phyloP scores from a whole-genome alignment of 2,797 vertebrate species.

The Sebastes itinus region DNA sequence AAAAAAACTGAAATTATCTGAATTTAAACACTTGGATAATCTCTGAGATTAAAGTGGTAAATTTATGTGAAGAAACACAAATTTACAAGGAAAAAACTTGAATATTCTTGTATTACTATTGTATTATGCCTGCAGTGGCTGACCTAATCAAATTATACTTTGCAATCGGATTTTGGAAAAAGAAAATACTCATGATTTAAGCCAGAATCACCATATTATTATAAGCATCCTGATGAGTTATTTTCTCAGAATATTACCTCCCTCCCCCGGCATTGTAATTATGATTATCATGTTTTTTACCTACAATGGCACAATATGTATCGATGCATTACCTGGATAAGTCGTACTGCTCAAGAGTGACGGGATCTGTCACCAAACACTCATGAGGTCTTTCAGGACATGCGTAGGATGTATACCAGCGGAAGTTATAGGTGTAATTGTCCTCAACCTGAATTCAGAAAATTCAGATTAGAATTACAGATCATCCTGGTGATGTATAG shows the following conservation, averaged over 20 bases:
- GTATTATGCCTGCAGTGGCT: background rate
- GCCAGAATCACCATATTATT: background rate
- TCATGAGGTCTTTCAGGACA: conserved; percentile 91
- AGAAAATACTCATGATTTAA: background rate
- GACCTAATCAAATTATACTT: background rate
- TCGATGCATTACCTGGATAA: conserved; percentile 87
- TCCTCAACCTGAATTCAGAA: conserved; percentile 86
- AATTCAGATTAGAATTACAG: background rate
- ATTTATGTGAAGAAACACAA: background rate
- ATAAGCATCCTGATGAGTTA: no score
- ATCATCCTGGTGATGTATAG: background rate
- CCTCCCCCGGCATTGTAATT: background rate
- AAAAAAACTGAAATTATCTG: background rate
- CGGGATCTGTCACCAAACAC: conserved; percentile 90
- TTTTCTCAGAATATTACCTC: no score
- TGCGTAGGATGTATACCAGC: conserved; percentile 93
- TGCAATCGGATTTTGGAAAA: background rate
- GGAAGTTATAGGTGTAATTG: conserved; percentile 92
- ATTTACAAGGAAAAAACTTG: background rate
- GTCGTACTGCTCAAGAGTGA: conserved; percentile 91
- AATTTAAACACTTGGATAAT: background rate
- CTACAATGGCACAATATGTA: background rate
- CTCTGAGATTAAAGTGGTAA: no score
- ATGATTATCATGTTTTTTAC: background rate
- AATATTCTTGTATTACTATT: background rate